Base-by-base conservation (phyloP, 2,888 invertebrate species). In the Brachynemurus nebulosus region DNA sequence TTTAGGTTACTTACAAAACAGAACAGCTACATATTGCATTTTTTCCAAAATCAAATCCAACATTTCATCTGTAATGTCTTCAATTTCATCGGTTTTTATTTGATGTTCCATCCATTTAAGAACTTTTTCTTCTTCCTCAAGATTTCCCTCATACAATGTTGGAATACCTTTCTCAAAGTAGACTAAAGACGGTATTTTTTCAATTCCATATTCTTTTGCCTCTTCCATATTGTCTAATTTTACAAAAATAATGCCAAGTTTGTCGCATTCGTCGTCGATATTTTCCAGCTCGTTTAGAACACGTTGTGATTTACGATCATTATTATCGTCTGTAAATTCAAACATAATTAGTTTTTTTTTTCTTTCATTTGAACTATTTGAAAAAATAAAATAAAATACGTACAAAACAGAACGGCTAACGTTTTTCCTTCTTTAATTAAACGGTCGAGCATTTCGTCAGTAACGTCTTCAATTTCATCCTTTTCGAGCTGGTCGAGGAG, bases 41-140 rank as follows among this genome's bases (percentile, higher is more conserved):
- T 86, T 86, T 48, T 80, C 81, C 54, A 92, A 82, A 52, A 92
- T 80, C 59, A 88, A 72, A 60, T 90, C 90, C 50, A 92, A 70
- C 89, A 92, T 90, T 71, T 92, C 90, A 62, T 91, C 89, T 14
- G 90, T 92, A 45, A 92, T 82, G 58, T 92, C 91, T 68, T 92
- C 91, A 54, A 92, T 92, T 69, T 91, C 88, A 62, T 92, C 91
- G 54, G 76, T 81, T 54, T 84, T 86, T 35, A 78, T 74, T 61
- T 91, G 91, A 55, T 85, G 78, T 54, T 79, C 81, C 19, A 91
- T 72, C 91, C 91, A 91, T 54, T 76, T 79, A 1, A 91, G 65
- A 14, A 90, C 85, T 61, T 86, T 86, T 51, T 89, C 88, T 63
- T 90, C 90, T 55, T 90, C 88, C 65, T 86, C 86, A 53, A 90